Percentiles rank a stretch among this genome's conserved stretches.
These are phyloP conservation scores for Lethenteron reissneri DNA, from an alignment of 2,113 vertebrate species.

Conservation along the genomic window DNA sequence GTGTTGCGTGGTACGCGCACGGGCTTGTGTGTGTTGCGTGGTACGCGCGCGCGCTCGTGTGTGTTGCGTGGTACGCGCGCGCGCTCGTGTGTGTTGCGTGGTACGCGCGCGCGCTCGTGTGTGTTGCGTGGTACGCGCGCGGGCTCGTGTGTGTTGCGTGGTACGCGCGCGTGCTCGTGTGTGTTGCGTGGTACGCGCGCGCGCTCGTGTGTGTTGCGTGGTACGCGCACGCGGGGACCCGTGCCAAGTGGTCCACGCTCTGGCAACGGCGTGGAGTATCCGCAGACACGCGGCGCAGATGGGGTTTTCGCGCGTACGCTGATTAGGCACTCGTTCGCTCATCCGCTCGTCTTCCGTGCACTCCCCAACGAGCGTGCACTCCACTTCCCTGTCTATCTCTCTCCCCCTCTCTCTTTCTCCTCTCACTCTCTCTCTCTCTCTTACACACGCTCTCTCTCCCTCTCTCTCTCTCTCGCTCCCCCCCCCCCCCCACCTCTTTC, in stretches of 20 bases:
- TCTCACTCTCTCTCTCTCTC: not conserved
- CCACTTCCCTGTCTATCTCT: not conserved
- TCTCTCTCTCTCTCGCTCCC: conserved; percentile 9
- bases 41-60: too few relatives aligned
- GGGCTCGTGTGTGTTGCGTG: too few relatives aligned
- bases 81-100: too few relatives aligned
- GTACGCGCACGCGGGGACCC: not conserved
- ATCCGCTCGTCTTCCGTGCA: not conserved
- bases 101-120: too few relatives aligned
- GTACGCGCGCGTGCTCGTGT: too few relatives aligned
- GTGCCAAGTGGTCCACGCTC: not conserved
- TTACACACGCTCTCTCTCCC: conserved; percentile 2
- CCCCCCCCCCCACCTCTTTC: conserved; percentile 36
- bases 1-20: too few relatives aligned
- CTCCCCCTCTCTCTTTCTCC: not conserved
- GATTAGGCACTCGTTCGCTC: not conserved
- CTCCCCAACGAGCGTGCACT: not conserved
- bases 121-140: too few relatives aligned
- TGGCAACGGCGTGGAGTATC: not conserved
- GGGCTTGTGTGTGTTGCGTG: too few relatives aligned
- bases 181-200: too few relatives aligned
- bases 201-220: too few relatives aligned
- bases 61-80: too few relatives aligned
- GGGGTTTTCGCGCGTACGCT: not conserved
- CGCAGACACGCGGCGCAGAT: not conserved